These are phyloP conservation scores for Cossypha caffra DNA, from an alignment of 2,797 vertebrate species.

Conservation along the genomic window DNA sequence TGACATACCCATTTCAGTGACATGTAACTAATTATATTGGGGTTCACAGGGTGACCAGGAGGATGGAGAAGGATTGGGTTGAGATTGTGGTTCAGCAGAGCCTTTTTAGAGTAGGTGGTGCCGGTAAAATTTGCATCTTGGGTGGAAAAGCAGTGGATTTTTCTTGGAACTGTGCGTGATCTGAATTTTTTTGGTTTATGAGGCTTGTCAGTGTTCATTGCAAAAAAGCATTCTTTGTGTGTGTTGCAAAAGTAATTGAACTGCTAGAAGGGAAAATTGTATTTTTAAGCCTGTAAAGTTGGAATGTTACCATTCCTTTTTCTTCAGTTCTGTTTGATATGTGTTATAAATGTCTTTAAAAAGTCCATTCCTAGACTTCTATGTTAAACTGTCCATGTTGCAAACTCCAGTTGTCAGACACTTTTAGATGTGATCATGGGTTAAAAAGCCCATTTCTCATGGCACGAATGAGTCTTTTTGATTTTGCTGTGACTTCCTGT, in stretches of 20 bases:
- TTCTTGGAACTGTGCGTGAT: neutral
- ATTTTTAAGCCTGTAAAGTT: neutral
- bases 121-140: neutral
- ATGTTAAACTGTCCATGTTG: neutral
- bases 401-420: neutral
- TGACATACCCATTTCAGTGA: neutral
- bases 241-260: neutral
- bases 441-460: neutral
- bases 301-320: neutral
- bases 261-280: neutral
- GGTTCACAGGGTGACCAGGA: neutral
- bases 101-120: neutral
- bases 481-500: constrained; percentile 32
- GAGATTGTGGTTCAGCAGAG: neutral
- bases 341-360: neutral
- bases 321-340: neutral
- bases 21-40: neutral
- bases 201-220: neutral
- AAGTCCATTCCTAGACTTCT: neutral
- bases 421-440: neutral
- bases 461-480: constrained; percentile 11
- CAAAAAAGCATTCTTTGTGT: neutral
- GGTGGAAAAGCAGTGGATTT: neutral
- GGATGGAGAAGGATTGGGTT: neutral
- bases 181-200: neutral